Conservation (phyloP, 92 coral and sea anemone genomes). For the Phenganax marumi region DNA sequence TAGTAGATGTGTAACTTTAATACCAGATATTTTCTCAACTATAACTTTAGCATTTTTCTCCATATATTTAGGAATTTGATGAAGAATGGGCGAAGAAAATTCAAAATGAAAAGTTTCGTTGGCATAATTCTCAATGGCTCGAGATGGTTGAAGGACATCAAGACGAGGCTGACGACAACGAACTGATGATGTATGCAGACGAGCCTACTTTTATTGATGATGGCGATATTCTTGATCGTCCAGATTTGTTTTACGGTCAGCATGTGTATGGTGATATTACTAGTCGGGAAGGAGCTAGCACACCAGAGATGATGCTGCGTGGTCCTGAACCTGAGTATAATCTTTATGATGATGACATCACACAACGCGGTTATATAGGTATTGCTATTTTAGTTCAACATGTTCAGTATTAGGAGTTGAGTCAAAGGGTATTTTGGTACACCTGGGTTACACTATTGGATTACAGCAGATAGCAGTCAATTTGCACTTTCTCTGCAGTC, state of each 20-base stretch:
- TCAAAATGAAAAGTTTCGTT: slow-evolving; percentile 92
- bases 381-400: too few relatives aligned
- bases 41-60: neutral
- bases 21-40: neutral
- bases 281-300: slow-evolving; percentile 95
- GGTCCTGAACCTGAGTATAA: slow-evolving; percentile 58
- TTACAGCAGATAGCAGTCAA: too few relatives aligned
- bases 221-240: slow-evolving; percentile 91
- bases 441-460: too few relatives aligned
- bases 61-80: slow-evolving; percentile 72
- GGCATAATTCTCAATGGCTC: slow-evolving; percentile 97
- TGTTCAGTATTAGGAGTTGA: too few relatives aligned
- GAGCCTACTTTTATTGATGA: slow-evolving; percentile 70
- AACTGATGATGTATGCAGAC: slow-evolving; percentile 73
- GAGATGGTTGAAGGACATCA: slow-evolving; percentile 89
- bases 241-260: slow-evolving; percentile 95
- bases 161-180: slow-evolving; percentile 76
- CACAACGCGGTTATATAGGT: slow-evolving; percentile 21
- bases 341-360: slow-evolving; percentile 20
- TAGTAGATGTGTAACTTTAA: neutral
- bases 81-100: slow-evolving; percentile 96
- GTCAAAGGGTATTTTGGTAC: too few relatives aligned
- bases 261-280: slow-evolving; percentile 95
- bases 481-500: too few relatives aligned
- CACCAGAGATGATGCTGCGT: slow-evolving; percentile 88